Evolutionary conservation across 2,797 vertebrate genomes (phyloP), one percentile per base, ranked within the genome.

Genomic region (Streptopelia turtur): DNA sequence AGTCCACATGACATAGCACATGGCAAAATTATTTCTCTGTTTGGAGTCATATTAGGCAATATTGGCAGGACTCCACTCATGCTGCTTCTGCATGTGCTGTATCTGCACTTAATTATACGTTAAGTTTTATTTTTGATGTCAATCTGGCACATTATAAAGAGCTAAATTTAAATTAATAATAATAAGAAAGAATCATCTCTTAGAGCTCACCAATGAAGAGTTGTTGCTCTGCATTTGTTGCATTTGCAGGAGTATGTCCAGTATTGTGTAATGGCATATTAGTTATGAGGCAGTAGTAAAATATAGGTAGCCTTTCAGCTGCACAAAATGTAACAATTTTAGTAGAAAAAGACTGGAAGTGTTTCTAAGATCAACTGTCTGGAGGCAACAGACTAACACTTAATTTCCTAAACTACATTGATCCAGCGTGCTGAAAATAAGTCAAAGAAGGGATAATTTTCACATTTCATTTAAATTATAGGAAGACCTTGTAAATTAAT

Each of bases 361-460:
- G 14, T 7, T 31, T 93, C 83, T 83, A 60, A 75, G 35, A 45
- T 77, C 25, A 82, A 16, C 15, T 63, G 35, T 79, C 43, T 88
- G 77, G 90, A 93, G 49, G 31, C 22, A 88, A 55, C 20, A 65
- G 27, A 64, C 21, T 61, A 63, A 63, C 16, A 70, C 90, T 84
- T 66, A 31, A 87, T 93, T 94, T 92, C 74, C 53, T 81, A 79
- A 95, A 90, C 61, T 63, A 39, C 45, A 41, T 35, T 61, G 43
- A 79, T 92, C 45, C 14, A 72, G 10, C 4, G 65, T 76, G 65
- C 35, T 95, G 69, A 92, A 96, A 91, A 77, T 74, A n/a, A 76
- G 81, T 59, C 45, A 74, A 83, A 70, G 79, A 95, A 95, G 8
- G 12, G 57, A 43, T 90, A 79, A 93, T 95, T 95, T 95, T 91